phyloP scores from a whole-genome alignment of 2,113 vertebrate genomes.

The Anguilla rostrata region DNA sequence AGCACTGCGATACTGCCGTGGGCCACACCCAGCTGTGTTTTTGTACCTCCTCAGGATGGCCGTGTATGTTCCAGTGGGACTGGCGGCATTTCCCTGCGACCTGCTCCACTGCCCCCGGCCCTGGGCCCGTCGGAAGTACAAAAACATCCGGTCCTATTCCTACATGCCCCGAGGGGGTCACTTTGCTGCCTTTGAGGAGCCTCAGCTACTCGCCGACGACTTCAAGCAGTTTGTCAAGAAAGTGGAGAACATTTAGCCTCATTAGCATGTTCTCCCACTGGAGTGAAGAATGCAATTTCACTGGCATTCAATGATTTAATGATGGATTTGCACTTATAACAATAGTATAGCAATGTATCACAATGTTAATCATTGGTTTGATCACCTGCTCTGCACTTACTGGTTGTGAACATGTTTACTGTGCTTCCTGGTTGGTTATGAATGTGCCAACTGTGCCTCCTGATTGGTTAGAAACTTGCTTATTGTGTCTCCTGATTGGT shows the following conservation, averaged over 20 bases:
- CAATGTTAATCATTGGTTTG: too few relatives aligned
- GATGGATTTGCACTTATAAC: too few relatives aligned
- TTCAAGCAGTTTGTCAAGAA: constrained; percentile 74
- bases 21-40: neutral
- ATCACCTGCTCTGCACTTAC: too few relatives aligned
- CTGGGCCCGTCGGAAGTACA: constrained; percentile 66
- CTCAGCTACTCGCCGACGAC: constrained; percentile 76
- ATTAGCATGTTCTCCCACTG: neutral
- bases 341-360: too few relatives aligned
- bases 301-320: too few relatives aligned
- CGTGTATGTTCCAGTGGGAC: constrained; percentile 73
- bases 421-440: too few relatives aligned
- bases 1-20: neutral
- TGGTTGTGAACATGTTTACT: too few relatives aligned
- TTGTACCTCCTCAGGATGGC: constrained; percentile 54
- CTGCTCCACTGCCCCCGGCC: constrained; percentile 63
- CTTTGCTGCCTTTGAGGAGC: constrained; percentile 84
- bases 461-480: too few relatives aligned
- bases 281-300: too few relatives aligned
- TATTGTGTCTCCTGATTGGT: too few relatives aligned
- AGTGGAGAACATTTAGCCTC: constrained; percentile 63
- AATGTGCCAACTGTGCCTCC: too few relatives aligned
- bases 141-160: constrained; percentile 72
- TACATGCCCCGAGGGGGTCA: constrained; percentile 81
- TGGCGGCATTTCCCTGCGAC: constrained; percentile 79